These are phyloP conservation scores for Rhegmatorhina hoffmannsi DNA, from an alignment of 2,113 vertebrate genomes.

Conservation along the genomic window DNA sequence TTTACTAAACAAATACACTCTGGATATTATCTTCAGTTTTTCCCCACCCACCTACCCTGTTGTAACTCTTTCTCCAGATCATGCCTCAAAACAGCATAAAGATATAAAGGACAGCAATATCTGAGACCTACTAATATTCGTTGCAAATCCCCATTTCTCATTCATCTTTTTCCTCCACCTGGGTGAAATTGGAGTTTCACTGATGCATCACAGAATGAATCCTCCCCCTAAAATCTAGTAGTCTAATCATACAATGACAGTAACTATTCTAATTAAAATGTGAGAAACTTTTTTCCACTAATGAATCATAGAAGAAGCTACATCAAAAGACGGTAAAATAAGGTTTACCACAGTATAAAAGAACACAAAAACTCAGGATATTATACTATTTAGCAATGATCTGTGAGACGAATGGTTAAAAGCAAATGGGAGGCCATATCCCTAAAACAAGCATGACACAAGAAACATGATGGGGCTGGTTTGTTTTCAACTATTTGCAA, in stretches of 20 bases:
- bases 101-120: not conserved
- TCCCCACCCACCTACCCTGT: rapidly evolving
- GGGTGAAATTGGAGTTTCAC: not conserved
- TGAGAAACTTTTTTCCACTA: not conserved
- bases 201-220: not conserved
- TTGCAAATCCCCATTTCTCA: not conserved
- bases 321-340: not conserved
- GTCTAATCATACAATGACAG: not conserved
- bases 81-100: not conserved
- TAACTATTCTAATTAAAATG: not conserved
- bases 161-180: not conserved
- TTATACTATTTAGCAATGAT: not conserved
- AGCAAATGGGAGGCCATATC: not conserved
- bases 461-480: not conserved
- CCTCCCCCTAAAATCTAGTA: not conserved
- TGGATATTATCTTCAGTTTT: not conserved
- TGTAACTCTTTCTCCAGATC: not conserved
- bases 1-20: not conserved
- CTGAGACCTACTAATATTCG: not conserved
- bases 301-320: not conserved
- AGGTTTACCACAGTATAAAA: not conserved
- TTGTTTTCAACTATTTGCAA: not conserved
- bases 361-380: not conserved
- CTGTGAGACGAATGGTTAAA: not conserved
- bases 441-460: not conserved